Evolutionary conservation across 2,797 vertebrate species (phyloP), one percentile per base, ranked within the genome.

Genomic region (Melanotaenia parkinsoni): DNA sequence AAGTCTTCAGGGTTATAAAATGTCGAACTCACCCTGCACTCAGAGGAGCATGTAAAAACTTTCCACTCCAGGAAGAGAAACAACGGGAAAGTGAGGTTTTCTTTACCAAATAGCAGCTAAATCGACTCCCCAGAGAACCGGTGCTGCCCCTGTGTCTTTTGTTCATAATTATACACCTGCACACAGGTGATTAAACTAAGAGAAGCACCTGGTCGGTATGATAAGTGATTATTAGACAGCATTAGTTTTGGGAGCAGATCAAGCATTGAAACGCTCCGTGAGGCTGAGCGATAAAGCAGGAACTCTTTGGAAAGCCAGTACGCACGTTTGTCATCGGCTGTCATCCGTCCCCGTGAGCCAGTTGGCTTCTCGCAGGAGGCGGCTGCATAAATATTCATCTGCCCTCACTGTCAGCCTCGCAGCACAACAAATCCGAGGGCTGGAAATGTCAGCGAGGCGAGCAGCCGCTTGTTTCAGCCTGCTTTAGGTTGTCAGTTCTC

Each of bases 341-440:
- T 85, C 88, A 59, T 59, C 60, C 22, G n/a, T 68, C 67, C 53
- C 72, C 20, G 22, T 26, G 57, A 67, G 67, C 63, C 32, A 67
- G 58, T 70, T 16, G 70, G 63, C 68, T 77, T 77, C 73, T 76
- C 58, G 2, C 69, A 30, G 74, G 72, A 85, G 75, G 70, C 58
- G 2, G 72, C 59, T 1, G 37, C 77, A 84, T 89, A 71, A 84
- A 90, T 90, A 86, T 89, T 88, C 67, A 89, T 84, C 58, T 0
- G 66, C 38, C 62, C 77, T 85, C 40, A 16, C 82, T 70, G 83
- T 81, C 85, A 74, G 72, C 70, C 58, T 62, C n/a, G 53, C 76
- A 54, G 70, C 75, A 51, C 73, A 80, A 72, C 80, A 86, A 78
- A 78, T 83, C 65, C 37, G 64, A 82, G 83, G 78, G 56, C 82